Percentiles rank a stretch among this genome's conserved stretches.
Conservation (phyloP, 2,888 invertebrate species). For the Microdon myrmicae region DNA sequence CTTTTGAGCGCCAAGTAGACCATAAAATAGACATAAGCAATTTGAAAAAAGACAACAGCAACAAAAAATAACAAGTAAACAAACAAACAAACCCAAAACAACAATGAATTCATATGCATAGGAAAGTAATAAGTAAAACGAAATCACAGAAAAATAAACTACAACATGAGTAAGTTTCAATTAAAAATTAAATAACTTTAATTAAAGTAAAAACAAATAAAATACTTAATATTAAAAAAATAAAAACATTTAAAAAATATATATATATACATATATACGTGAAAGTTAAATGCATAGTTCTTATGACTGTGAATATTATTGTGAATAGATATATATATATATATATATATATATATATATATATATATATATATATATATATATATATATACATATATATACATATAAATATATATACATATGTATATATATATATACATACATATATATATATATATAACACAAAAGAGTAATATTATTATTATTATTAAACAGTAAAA, state of each 20-base stretch:
- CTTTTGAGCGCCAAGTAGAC: conserved; percentile 54
- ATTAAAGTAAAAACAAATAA: conserved; percentile 5
- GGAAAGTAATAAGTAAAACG: conserved; percentile 21
- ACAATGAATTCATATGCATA: conserved; percentile 34
- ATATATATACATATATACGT: conserved; percentile 21
- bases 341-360: not conserved
- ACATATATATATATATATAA: conserved; percentile 34
- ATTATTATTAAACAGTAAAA: conserved; percentile 28
- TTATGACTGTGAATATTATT: conserved; percentile 55
- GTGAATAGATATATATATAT: conserved; percentile 41
- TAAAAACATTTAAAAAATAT: conserved; percentile 19
- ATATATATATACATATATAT: no score
- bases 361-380: not conserved
- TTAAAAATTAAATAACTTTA: conserved; percentile 19
- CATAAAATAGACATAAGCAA: conserved; percentile 24
- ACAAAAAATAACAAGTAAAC: conserved; percentile 23
- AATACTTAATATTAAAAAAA: conserved; percentile 16
- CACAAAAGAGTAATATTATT: conserved; percentile 36
- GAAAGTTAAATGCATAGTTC: conserved; percentile 53
- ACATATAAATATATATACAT: conserved; percentile 51
- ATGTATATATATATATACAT: conserved; percentile 56
- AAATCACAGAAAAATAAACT: conserved; percentile 1
- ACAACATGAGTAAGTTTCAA: conserved; percentile 30
- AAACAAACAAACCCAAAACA: conserved; percentile 6
- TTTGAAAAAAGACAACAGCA: conserved; percentile 1